phyloP scores from a whole-genome alignment of 1,140 invertebrate genomes.

The Papilio machaon region DNA sequence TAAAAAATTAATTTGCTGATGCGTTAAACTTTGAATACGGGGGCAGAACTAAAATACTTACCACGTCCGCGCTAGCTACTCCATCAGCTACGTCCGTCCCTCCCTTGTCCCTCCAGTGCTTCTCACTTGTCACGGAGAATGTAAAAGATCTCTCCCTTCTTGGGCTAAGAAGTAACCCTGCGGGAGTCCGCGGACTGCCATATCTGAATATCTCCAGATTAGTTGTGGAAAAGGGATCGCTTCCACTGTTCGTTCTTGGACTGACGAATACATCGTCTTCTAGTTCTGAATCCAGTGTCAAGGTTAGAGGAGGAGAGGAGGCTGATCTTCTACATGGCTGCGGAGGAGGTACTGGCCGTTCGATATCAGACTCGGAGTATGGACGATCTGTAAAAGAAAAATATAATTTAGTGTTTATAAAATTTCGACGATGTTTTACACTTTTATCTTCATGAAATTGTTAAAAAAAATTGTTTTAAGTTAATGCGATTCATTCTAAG shows the following conservation, averaged over 20 bases:
- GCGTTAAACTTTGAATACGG: too few species aligned
- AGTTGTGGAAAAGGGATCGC: constrained; percentile 68
- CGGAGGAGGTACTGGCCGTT: constrained; percentile 47
- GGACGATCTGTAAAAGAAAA: constrained; percentile 66
- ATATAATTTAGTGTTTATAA: constrained; percentile 27
- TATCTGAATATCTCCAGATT: constrained; percentile 74
- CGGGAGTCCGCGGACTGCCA: constrained; percentile 65
- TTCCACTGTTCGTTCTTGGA: constrained; percentile 63
- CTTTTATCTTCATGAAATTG: too few species aligned
- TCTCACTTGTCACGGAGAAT: constrained; percentile 71
- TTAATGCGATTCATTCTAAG: too few species aligned
- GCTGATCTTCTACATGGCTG: constrained; percentile 65
- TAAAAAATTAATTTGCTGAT: too few species aligned
- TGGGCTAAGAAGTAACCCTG: constrained; percentile 70
- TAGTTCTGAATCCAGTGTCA: constrained; percentile 66
- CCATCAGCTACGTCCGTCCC: constrained; percentile 74
- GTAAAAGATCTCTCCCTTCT: constrained; percentile 69
- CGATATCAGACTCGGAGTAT: constrained; percentile 71
- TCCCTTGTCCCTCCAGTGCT: constrained; percentile 76
- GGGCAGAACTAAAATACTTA: constrained; percentile 43
- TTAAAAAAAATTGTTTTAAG: too few species aligned
- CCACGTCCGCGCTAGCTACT: constrained; percentile 64
- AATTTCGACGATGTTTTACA: too few species aligned
- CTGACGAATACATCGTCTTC: constrained; percentile 74
- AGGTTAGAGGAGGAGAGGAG: constrained; percentile 65